Evolutionary conservation across 1,140 invertebrate species (phyloP).

Genomic region (Epicauta chinensis): DNA sequence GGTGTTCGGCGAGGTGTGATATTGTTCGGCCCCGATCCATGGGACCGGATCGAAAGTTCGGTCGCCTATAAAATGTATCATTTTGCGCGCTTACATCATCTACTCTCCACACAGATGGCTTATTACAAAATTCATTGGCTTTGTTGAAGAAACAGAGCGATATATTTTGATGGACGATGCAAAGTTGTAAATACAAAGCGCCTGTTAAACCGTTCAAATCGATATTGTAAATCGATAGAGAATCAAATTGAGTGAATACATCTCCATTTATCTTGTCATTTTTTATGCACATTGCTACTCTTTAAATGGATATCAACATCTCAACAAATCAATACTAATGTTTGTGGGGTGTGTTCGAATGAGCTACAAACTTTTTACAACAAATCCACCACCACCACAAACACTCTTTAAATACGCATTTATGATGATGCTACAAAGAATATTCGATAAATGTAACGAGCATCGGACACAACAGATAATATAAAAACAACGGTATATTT

Average conservation of each 20-base stretch:
- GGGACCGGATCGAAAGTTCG: constrained; percentile 25
- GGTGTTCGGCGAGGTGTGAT: constrained; percentile 35
- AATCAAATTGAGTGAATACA: background rate
- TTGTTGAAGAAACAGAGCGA: too few relatives aligned
- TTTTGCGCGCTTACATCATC: constrained; percentile 25
- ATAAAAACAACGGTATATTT: too few relatives aligned
- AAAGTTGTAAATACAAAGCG: background rate
- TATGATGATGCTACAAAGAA: too few relatives aligned
- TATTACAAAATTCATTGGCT: constrained; percentile 1
- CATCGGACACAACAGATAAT: too few relatives aligned
- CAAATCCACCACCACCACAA: too few relatives aligned
- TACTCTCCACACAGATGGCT: constrained; percentile 6
- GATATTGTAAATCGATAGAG: constrained; percentile 4
- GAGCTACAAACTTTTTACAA: too few relatives aligned
- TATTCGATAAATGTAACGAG: too few relatives aligned
- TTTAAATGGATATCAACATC: constrained; percentile 14
- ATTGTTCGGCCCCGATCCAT: constrained; percentile 27
- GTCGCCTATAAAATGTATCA: constrained; percentile 29
- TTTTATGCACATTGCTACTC: constrained; percentile 7
- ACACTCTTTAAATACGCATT: too few relatives aligned
- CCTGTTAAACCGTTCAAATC: constrained; percentile 8
- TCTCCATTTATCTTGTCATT: constrained; percentile 2
- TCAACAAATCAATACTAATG: background rate
- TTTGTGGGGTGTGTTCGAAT: too few relatives aligned
- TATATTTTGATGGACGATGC: too few relatives aligned